phyloP scores from a whole-genome alignment of 2,113 vertebrate genomes.

The Platysteira castanea region DNA sequence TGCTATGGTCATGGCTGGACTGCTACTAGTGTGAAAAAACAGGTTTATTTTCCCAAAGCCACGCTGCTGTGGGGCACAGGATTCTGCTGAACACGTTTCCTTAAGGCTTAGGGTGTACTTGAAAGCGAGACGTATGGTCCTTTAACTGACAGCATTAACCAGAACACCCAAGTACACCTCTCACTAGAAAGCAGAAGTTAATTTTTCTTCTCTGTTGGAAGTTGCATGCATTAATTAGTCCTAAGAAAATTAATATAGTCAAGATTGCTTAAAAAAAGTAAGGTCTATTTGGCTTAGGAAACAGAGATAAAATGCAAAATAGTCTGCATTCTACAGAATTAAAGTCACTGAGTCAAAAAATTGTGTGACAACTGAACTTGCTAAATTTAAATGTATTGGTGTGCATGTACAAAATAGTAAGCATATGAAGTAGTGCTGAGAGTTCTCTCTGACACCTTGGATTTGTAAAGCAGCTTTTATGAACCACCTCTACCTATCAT shows the following conservation, averaged over 20 bases:
- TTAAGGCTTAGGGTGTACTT: neutral
- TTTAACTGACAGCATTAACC: neutral
- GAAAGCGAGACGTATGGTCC: neutral
- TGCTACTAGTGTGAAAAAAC: neutral
- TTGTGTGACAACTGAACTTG: neutral
- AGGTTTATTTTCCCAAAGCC: neutral
- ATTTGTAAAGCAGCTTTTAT: neutral
- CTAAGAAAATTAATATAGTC: neutral
- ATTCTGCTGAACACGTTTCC: neutral
- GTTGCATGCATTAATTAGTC: neutral
- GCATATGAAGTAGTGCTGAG: neutral
- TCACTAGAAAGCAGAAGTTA: slow-evolving; percentile 22
- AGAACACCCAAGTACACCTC: neutral
- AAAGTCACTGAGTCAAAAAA: neutral
- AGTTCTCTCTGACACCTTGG: neutral
- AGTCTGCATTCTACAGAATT: neutral
- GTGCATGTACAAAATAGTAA: neutral
- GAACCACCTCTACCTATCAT: neutral
- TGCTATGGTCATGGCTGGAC: neutral
- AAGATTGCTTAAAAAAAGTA: neutral
- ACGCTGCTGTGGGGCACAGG: neutral
- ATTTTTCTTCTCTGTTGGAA: slow-evolving; percentile 50
- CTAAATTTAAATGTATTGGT: neutral
- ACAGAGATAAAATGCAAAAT: neutral
- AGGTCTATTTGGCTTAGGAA: neutral